These are phyloP conservation scores for Pteropus rufus DNA, from an alignment of 2,797 vertebrate species.

Conservation along the genomic window DNA sequence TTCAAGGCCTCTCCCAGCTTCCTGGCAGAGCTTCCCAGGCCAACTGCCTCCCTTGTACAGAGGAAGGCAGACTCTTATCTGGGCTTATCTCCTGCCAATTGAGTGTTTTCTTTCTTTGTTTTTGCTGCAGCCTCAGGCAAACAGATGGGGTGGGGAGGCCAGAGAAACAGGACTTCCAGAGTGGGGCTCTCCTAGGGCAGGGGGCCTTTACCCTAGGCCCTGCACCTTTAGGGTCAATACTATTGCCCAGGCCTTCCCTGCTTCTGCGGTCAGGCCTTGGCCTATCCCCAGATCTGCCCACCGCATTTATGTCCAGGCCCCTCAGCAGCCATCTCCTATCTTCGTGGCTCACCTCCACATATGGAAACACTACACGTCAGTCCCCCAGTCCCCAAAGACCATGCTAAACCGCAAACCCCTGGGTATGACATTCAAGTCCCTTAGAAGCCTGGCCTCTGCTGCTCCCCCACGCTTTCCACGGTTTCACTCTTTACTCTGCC, in stretches of 20 bases:
- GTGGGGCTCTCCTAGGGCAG: not conserved
- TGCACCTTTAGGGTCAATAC: not conserved
- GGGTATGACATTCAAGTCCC: not conserved
- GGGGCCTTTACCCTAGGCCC: not conserved
- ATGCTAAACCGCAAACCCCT: not conserved
- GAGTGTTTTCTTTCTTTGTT: conserved; percentile 66
- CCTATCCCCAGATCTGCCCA: not conserved
- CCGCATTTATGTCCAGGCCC: not conserved
- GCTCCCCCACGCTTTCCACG: not conserved
- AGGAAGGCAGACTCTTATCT: conserved; percentile 71
- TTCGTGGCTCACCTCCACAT: not conserved
- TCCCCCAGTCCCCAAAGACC: not conserved
- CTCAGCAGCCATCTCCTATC: not conserved
- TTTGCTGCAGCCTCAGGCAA: conserved; percentile 57
- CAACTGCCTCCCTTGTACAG: conserved; percentile 30
- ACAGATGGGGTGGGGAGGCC: conserved; percentile 34
- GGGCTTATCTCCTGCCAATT: conserved; percentile 68
- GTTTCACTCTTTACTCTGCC: not conserved
- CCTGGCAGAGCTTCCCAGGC: conserved; percentile 54
- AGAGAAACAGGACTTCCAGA: not conserved
- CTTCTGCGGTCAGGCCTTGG: not conserved
- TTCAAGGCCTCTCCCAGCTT: conserved; percentile 70
- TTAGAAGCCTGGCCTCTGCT: not conserved
- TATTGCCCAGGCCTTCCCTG: not conserved
- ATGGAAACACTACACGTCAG: not conserved